These are phyloP conservation scores for Aspidiotus rigidus DNA, from an alignment of 2,888 invertebrate species.

Conservation along the genomic window DNA sequence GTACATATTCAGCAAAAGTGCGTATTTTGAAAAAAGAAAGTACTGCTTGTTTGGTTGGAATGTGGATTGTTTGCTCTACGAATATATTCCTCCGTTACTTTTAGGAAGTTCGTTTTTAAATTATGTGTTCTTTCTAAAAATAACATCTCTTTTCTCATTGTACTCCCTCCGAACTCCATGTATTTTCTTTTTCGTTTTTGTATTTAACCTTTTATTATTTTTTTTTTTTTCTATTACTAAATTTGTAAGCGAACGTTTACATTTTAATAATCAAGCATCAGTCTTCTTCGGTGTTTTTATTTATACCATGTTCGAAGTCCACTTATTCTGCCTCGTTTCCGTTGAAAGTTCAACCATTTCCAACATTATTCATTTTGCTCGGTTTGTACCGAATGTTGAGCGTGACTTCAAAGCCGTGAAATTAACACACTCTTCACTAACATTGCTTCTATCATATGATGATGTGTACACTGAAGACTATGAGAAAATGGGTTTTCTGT, in stretches of 20 bases:
- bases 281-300: not conserved
- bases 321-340: no score
- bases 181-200: not conserved
- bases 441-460: no score
- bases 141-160: not conserved
- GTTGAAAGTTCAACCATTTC: no score
- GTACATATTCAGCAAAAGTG: no score
- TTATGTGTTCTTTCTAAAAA: slow-evolving; percentile 22
- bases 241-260: slow-evolving; percentile 32
- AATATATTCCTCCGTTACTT: not conserved
- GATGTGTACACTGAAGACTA: no score
- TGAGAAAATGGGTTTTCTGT: no score
- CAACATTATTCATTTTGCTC: no score
- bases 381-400: no score
- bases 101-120: slow-evolving; percentile 2
- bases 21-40: not conserved
- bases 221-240: slow-evolving; percentile 25
- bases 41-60: slow-evolving; percentile 24
- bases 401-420: no score
- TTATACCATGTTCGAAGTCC: no score
- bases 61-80: slow-evolving; percentile 25
- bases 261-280: slow-evolving; percentile 29
- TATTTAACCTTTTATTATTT: slow-evolving; percentile 20
- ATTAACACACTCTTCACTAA: no score
- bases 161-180: no score